Evolutionary conservation across 2,888 invertebrate species (phyloP).

Genomic region (Coleophora deauratella): DNA sequence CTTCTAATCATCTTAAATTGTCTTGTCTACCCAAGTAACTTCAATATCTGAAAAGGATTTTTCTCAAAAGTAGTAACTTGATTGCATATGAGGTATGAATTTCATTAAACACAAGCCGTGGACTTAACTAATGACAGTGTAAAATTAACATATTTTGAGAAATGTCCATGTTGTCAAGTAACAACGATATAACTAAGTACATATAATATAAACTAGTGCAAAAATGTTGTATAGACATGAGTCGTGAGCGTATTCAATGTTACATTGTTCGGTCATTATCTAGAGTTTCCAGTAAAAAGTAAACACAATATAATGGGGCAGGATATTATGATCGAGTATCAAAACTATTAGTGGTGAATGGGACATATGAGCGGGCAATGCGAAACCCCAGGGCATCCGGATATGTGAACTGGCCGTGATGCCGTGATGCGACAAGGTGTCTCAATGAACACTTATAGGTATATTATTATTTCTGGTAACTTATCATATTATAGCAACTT

Average conservation of each 20-base stretch:
- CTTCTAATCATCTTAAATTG: no score
- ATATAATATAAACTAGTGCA: neutral
- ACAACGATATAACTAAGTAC: neutral
- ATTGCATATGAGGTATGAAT: no score
- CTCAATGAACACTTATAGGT: no score
- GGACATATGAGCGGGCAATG: constrained; percentile 29
- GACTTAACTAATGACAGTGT: no score
- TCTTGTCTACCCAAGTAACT: no score
- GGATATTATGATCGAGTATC: constrained; percentile 65
- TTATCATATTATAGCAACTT: no score
- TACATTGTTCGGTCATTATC: constrained; percentile 31
- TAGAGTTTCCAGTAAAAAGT: constrained; percentile 59
- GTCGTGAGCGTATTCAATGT: constrained; percentile 22
- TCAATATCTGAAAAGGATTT: constrained; percentile 1
- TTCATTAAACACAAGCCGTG: no score
- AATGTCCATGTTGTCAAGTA: neutral
- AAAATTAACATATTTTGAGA: no score
- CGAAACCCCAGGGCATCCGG: constrained; percentile 21
- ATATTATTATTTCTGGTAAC: no score
- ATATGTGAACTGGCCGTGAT: constrained; percentile 1
- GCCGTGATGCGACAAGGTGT: neutral
- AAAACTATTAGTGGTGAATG: constrained; percentile 60
- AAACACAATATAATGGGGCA: constrained; percentile 58
- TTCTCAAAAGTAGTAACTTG: neutral
- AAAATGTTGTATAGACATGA: neutral